A percentile compares a stretch with the other conserved stretches of the same genome.
These are phyloP conservation scores for Archocentrus centrarchus DNA, from an alignment of 2,113 vertebrate species.

Conservation along the genomic window DNA sequence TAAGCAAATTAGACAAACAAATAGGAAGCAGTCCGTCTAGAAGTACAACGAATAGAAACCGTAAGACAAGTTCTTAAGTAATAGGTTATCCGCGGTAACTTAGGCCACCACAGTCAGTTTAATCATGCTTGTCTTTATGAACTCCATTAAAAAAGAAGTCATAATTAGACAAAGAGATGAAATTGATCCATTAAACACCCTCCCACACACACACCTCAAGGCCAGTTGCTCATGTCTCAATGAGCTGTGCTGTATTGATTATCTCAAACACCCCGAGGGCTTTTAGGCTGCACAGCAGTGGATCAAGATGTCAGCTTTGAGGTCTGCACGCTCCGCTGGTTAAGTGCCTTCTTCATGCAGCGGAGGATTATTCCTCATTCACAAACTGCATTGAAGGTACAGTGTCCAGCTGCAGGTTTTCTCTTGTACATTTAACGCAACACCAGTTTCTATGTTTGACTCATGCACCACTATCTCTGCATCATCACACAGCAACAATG, in stretches of 20 bases:
- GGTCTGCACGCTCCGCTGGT: background rate
- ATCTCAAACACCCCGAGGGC: slow-evolving; percentile 1
- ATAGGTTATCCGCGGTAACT: background rate
- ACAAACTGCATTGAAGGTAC: background rate
- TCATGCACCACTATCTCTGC: background rate
- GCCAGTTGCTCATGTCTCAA: background rate
- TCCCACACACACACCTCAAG: background rate
- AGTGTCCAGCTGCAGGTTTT: background rate
- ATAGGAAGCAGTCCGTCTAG: background rate
- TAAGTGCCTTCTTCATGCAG: background rate
- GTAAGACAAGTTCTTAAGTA: background rate
- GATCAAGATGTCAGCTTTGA: slow-evolving; percentile 28
- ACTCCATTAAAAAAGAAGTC: background rate
- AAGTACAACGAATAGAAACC: background rate
- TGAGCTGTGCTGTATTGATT: slow-evolving; percentile 28
- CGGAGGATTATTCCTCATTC: background rate
- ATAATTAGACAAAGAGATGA: background rate
- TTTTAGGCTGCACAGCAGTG: slow-evolving; percentile 19
- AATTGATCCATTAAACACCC: background rate
- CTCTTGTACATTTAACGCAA: background rate
- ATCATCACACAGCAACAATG: background rate
- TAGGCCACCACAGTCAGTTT: background rate
- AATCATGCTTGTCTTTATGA: background rate
- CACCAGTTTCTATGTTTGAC: background rate
- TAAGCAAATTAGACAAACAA: background rate